Evolutionary conservation across 2,888 invertebrate genomes (phyloP).

Genomic region (Horisme vitalbata): DNA sequence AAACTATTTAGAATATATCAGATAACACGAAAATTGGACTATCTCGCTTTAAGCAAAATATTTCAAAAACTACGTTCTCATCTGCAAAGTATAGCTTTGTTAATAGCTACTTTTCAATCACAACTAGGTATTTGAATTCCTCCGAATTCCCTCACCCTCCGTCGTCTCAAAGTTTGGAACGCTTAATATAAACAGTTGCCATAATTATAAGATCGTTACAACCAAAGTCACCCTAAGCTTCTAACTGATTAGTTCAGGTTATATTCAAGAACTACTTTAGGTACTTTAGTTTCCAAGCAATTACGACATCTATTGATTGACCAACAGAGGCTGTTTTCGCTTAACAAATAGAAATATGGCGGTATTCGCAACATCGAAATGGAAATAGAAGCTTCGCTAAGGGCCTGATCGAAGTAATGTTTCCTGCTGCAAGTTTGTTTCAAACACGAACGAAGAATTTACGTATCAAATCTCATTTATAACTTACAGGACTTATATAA

Average conservation of each 20-base stretch:
- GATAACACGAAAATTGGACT: no score
- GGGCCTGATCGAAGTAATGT: slow-evolving; percentile 37
- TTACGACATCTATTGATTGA: slow-evolving; percentile 13
- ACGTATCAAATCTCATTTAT: no score
- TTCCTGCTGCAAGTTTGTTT: slow-evolving; percentile 35
- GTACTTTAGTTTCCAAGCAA: slow-evolving; percentile 31
- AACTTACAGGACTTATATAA: no score
- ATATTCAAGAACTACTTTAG: slow-evolving; percentile 42
- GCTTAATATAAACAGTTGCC: background rate
- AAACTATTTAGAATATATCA: no score
- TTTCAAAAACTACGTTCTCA: no score
- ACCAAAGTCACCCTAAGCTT: slow-evolving; percentile 16
- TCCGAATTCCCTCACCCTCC: background rate
- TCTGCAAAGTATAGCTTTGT: no score
- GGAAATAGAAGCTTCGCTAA: slow-evolving; percentile 48
- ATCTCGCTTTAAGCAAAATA: no score
- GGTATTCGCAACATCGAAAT: slow-evolving; percentile 46
- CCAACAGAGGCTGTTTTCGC: slow-evolving; percentile 17
- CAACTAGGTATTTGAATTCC: no score
- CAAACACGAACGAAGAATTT: no score
- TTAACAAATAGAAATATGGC: slow-evolving; percentile 33
- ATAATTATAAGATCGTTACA: slow-evolving; percentile 11
- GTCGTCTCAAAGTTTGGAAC: background rate
- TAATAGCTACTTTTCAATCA: no score
- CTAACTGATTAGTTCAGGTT: slow-evolving; percentile 54